Percentiles rank a stretch among this genome's conserved stretches.
Conservation (phyloP, 1,140 invertebrate species). For the Sinella curviseta region DNA sequence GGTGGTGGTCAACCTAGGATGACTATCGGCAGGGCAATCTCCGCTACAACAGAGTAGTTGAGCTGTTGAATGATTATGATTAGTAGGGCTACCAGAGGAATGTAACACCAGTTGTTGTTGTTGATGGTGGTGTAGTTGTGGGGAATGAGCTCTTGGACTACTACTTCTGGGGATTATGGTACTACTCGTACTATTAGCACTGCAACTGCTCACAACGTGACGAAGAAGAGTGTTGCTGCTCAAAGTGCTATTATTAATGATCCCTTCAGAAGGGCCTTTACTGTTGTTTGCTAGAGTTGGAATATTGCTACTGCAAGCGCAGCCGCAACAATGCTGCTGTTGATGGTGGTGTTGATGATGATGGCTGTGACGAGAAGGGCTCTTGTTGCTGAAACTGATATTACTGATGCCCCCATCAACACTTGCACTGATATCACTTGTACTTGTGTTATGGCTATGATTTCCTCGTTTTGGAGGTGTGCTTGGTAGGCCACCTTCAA, state of each 20-base stretch:
- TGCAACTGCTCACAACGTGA: neutral
- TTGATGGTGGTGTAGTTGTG: neutral
- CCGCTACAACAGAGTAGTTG: neutral
- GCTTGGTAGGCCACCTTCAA: neutral
- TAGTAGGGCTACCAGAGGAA: neutral
- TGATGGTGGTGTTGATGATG: neutral
- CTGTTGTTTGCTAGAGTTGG: neutral
- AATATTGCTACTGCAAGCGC: neutral
- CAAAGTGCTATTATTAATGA: neutral
- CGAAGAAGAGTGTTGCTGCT: constrained; percentile 6
- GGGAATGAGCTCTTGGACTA: neutral
- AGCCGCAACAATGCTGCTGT: constrained; percentile 16
- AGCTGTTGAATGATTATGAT: neutral
- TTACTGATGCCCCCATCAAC: too few relatives aligned
- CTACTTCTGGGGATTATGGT: neutral
- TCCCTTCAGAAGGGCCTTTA: neutral
- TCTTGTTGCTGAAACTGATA: too few relatives aligned
- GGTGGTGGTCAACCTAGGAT: constrained; percentile 9
- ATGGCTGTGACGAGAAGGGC: constrained; percentile 9
- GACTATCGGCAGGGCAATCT: constrained; percentile 17
- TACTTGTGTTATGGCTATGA: neutral
- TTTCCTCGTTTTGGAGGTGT: neutral
- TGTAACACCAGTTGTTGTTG: neutral
- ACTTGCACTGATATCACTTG: neutral
- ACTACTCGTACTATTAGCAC: too few relatives aligned